Evolutionary conservation across 2,113 vertebrate genomes (phyloP), one percentile per base, ranked within the genome.

Genomic region (Equus quagga): DNA sequence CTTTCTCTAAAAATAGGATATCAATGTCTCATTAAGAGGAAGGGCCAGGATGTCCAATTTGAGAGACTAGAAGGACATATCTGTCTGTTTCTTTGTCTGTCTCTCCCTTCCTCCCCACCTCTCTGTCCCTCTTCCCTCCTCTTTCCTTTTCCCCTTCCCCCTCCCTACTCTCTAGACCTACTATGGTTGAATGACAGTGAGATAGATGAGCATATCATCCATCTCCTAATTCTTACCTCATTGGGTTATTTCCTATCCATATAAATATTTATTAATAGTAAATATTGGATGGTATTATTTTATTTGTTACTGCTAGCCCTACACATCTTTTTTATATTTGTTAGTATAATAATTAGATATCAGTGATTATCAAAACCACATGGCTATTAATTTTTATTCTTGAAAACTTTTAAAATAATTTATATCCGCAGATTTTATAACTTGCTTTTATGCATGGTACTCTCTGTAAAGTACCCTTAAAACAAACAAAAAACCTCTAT

Each of bases 281-380:
- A 95, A 49, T 87, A 72, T 31, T 41, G 17, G 6, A 2, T 60
- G 31, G 7, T 41, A 28, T 49, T 84, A 85, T 21, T 65, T 72
- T 95, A 58, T 90, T 67, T 92, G 44, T 70, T 87, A 60, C 23
- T 70, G 24, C 33, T 58, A 31, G 41, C n/a, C 24, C 10, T 67
- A 8, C 96, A 46, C 0, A 78, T 65, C n/a, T 94, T 86, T 86
- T 91, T 46, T n/a, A 6, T 4, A 44, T 75, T 93, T 67, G 41
- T 54, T 86, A 65, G 8, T 72, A 58, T 78, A 88, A 56, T 54
- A n/a, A 78, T 81, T 82, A 6, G 62, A 6, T 69, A 46, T 69
- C 46, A 86, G 36, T 80, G 21, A 95, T 58, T 23, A 24, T 94
- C 65, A 75, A 96, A 91, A 76, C 15, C 33, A 89, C 19, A 78